Base-by-base conservation (phyloP, 1,140 invertebrate species). In the Heliconius himera region DNA sequence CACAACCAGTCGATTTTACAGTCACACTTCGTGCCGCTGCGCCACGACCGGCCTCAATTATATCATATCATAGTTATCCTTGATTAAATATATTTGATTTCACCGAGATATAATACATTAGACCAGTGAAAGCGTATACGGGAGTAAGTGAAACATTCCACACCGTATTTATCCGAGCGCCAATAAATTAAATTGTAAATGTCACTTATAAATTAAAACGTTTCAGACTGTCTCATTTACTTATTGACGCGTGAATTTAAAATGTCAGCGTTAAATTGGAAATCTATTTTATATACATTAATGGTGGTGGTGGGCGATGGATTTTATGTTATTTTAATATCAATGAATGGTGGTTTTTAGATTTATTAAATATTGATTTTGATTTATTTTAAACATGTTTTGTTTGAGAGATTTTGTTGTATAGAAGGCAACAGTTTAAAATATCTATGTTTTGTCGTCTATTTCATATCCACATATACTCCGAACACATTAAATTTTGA, bases 201-300 rank as follows among this genome's bases (percentile, higher is more conserved):
- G 46, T 73, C 71, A 46, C 26, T 78, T 73, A 73, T 78, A 71
- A 78, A 78, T 78, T 78, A 78, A 78, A 73, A 78, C 71, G 76
- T 60, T 60, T 60, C 49, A 36, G 49, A 22, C 51, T 41, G 51
- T 56, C 60, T 66, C 33, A 73, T 51, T 78, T 78, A 60, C 76
- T 38, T 51, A 77, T 73, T 71, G 76, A 60, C 70, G 71, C 46
- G 70, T 70, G 71, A 29, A 78, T 78, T 78, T 73, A 73, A 73
- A 66, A 66, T 66, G 26, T 66, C 60, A 66, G 60, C 60, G 60
- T 66, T 29, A 29, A 29, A 66, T 66, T 66, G 60, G 26, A 66
- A 66, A 66, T 29, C 60, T 66, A 66, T 66, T 66, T 29, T 66
- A 29, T 66, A 66, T 26, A 6, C 8, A 13, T 13, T 66, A 29